These are phyloP conservation scores for Mirounga angustirostris DNA, from an alignment of 2,113 vertebrate species.

Conservation along the genomic window DNA sequence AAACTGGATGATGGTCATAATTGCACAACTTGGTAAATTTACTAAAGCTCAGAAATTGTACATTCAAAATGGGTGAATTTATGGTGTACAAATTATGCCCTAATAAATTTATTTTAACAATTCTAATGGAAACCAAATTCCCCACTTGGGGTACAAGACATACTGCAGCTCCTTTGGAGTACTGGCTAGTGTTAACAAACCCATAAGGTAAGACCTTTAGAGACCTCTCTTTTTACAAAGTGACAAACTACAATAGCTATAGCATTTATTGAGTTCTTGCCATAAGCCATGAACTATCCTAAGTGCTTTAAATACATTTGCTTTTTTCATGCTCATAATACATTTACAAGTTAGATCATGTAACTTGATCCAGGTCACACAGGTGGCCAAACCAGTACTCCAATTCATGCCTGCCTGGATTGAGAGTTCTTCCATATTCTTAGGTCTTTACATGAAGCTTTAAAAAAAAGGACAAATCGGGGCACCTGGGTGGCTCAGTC, in stretches of 20 bases:
- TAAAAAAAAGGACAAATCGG: neutral
- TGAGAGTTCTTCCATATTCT: neutral
- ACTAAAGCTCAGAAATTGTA: neutral
- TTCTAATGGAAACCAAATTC: constrained; percentile 17
- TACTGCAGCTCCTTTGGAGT: neutral
- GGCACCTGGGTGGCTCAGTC: neutral
- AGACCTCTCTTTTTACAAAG: neutral
- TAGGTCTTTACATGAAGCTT: neutral
- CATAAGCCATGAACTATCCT: neutral
- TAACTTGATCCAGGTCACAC: neutral
- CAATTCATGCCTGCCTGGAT: neutral
- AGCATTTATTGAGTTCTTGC: constrained; percentile 17
- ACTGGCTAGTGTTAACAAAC: neutral
- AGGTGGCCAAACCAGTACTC: neutral
- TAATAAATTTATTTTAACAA: neutral
- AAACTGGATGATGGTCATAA: neutral
- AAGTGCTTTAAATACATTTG: constrained; percentile 24
- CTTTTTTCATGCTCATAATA: constrained; percentile 7
- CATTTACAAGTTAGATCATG: neutral
- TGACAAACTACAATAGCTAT: neutral
- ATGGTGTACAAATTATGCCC: neutral
- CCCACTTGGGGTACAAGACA: neutral
- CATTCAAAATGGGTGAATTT: neutral
- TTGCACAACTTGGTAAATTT: neutral
- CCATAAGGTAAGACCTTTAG: neutral